Base-by-base conservation (phyloP, 1,140 invertebrate genomes). In the Planococcus citri region DNA sequence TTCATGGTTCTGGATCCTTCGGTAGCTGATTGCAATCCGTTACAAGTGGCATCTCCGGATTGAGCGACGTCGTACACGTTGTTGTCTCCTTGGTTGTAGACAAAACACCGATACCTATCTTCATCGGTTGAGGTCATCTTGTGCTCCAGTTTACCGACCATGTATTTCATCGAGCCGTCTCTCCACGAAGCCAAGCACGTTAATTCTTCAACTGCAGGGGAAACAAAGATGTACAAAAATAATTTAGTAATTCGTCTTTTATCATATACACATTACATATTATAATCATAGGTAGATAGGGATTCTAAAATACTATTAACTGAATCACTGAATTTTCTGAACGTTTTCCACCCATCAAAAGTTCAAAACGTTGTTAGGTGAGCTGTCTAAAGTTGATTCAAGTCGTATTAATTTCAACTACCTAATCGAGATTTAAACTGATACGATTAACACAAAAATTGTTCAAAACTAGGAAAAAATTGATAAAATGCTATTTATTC, bases 181-280 rank as follows among this genome's bases (percentile, higher is more conserved):
- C 89, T 91, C 91, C 91, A 94, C 17, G 85, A 85, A 0, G 88
- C 91, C 57, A 92, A 78, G 75, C 91, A 94, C 75, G 88, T 84
- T 27, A 92, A 78, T 78, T 91, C 89, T 76, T 92, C 88, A 70
- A 87, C 90, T 92, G 79, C 51, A 83, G 75, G n/a, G 73, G 69
- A 33, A 14, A 67, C 24, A 68, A 57, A 64, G 25, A 60, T 58
- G 69, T 17, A 70, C 4, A n/a, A 71, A 71, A 51, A 17, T 9
- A 14, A 14, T 51, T 20, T 17, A 51, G 6, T 37, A 37, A 37
- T 37, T 37, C 33, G 33, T n/a, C n/a, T n/a, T n/a, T n/a, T n/a
- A n/a, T n/a, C n/a, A n/a, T n/a, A n/a, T n/a, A n/a, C n/a, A n/a
- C n/a, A n/a, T n/a, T n/a, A n/a, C n/a, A n/a, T n/a, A n/a, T n/a